Base-by-base conservation (phyloP, 2,888 invertebrate genomes). In the Magallana nippona region DNA sequence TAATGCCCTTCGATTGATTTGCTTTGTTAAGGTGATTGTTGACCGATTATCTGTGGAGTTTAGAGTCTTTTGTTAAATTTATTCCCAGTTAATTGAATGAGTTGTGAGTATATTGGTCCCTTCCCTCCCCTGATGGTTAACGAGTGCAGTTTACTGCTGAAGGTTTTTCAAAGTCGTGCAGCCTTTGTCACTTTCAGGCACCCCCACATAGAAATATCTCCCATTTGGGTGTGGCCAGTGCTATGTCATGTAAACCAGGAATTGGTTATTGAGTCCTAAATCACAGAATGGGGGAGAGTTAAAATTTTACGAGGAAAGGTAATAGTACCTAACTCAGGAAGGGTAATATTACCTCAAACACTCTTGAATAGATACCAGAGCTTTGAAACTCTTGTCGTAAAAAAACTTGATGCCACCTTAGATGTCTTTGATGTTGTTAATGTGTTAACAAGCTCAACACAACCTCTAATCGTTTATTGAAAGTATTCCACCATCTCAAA, bases 401-500 rank as follows among this genome's bases (percentile, higher is more conserved):
- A 60, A 19, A 19, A 60, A 60, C 60, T 19, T 60, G 19, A 71
- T 71, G 71, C 71, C 71, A 71, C 22, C 27, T 27, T 71, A 32
- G 17, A 71, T 71, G 11, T 32, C 22, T 71, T 71, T 71, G 71
- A 71, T 71, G 71, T 71, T 60, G 27, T 71, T 71, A 71, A 71
- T 27, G 71, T 71, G 71, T 71, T 71, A 71, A 71, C 15, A 60
- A n/a, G 27, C 71, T 71, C 27, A 71, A 71, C 27, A 27, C 27
- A 71, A 71, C 71, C 71, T 71, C 15, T 71, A 71, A 71, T 71
- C 32, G 27, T 27, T 27, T 71, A 71, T 71, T 71, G 71, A 22
- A 15, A 13, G 27, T 22, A 71, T 71, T 63, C 71, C 22, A 22
- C 71, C 71, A 27, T 22, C 44, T 44, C 44, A 44, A 44, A 8